phyloP scores from a whole-genome alignment of 2,113 vertebrate species.

The Bubalus kerabau region DNA sequence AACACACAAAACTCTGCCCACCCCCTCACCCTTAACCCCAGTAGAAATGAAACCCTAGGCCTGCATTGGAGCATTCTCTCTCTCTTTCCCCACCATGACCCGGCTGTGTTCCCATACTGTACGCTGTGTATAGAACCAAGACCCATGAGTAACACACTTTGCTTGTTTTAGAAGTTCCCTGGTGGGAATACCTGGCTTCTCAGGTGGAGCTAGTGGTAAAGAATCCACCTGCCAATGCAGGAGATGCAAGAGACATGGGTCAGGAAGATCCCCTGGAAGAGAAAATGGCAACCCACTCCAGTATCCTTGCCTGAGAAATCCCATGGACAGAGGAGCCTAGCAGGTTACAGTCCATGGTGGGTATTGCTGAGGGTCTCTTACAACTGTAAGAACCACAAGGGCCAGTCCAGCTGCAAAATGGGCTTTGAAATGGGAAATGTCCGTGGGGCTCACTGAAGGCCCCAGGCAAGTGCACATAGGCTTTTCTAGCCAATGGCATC shows the following conservation, averaged over 20 bases:
- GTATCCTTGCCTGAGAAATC: too few species aligned
- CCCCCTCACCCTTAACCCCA: not conserved
- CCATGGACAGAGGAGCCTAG: too few species aligned
- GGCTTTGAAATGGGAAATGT: not conserved
- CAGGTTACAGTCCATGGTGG: not conserved
- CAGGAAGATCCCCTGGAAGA: too few species aligned
- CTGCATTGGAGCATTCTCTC: not conserved
- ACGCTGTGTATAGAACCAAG: not conserved
- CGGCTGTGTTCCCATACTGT: not conserved
- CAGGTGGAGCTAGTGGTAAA: too few species aligned
- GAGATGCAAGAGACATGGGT: too few species aligned
- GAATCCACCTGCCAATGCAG: too few species aligned
- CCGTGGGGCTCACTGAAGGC: not conserved
- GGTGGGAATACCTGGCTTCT: not conserved
- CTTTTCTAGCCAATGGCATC: not conserved
- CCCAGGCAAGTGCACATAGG: not conserved
- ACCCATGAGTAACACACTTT: not conserved
- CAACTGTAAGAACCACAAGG: not conserved
- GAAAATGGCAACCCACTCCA: too few species aligned
- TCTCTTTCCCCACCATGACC: rapidly evolving
- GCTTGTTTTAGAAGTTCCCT: not conserved
- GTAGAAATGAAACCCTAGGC: not conserved
- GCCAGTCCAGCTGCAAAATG: not conserved
- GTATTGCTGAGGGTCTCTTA: not conserved
- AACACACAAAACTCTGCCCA: not conserved